Conservation (phyloP, 1,140 invertebrate species). For the Euura lappo region DNA sequence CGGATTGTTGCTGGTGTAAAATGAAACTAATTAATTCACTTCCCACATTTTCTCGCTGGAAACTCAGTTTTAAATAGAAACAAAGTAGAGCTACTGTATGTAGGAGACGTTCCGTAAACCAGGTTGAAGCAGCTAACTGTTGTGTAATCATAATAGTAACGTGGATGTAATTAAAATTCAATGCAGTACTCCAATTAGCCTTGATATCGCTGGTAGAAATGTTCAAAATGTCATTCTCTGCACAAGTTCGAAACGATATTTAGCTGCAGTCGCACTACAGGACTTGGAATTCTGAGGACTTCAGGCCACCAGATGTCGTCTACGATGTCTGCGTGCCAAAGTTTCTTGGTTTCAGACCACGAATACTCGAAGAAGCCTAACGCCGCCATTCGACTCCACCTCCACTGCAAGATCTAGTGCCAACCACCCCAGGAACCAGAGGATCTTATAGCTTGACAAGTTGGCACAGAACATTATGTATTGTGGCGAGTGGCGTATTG, state of each 20-base stretch:
- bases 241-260: neutral
- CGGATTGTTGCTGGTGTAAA: no score
- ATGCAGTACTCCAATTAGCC: neutral
- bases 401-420: neutral
- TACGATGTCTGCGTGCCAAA: neutral
- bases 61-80: no score
- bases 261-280: neutral
- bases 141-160: no score
- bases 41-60: no score
- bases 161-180: neutral
- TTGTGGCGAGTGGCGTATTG: neutral
- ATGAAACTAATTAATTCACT: no score
- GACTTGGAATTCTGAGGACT: neutral
- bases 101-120: no score
- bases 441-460: neutral
- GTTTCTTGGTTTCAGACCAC: constrained; percentile 1
- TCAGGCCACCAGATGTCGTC: neutral
- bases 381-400: neutral
- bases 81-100: no score
- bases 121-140: no score
- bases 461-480: neutral
- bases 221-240: neutral
- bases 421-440: neutral
- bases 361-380: neutral
- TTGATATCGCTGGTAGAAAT: neutral